Evolutionary conservation across 2,797 vertebrate genomes (phyloP).

Genomic region (Phrynocephalus forsythii): DNA sequence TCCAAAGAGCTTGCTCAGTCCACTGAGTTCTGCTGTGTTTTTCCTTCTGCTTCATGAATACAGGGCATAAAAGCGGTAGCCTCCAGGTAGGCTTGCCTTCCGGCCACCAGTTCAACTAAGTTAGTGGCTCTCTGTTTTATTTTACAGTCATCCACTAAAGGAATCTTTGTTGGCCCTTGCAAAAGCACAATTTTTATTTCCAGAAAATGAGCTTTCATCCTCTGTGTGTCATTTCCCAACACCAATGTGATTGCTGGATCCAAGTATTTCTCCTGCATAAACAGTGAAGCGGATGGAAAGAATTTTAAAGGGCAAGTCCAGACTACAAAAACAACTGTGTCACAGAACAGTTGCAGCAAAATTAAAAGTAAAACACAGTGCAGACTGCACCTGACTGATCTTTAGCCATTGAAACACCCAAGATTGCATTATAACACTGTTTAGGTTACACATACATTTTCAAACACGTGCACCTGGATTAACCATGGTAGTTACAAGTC

Average conservation of each 20-base stretch:
- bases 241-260: conserved; percentile 35
- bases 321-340: conserved; percentile 36
- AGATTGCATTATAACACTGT: background rate
- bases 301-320: conserved; percentile 17
- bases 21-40: background rate
- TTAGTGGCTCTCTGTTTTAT: conserved; percentile 10
- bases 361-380: conserved; percentile 26
- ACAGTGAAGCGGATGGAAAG: conserved; percentile 27
- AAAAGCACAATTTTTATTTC: conserved; percentile 45
- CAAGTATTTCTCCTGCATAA: conserved; percentile 33
- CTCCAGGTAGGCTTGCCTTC: conserved; percentile 15
- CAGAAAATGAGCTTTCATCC: conserved; percentile 35
- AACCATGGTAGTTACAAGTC: background rate
- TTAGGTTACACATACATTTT: background rate
- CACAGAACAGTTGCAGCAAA: background rate
- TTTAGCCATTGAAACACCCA: conserved; percentile 29
- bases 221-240: conserved; percentile 38
- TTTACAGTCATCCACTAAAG: conserved; percentile 48
- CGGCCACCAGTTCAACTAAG: conserved; percentile 44
- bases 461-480: background rate
- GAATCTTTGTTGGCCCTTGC: conserved; percentile 54
- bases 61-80: background rate
- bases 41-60: background rate
- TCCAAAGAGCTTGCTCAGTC: background rate
- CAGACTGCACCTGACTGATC: conserved; percentile 5